Evolutionary conservation across 1,140 invertebrate species (phyloP).

Genomic region (Melitaea cinxia): DNA sequence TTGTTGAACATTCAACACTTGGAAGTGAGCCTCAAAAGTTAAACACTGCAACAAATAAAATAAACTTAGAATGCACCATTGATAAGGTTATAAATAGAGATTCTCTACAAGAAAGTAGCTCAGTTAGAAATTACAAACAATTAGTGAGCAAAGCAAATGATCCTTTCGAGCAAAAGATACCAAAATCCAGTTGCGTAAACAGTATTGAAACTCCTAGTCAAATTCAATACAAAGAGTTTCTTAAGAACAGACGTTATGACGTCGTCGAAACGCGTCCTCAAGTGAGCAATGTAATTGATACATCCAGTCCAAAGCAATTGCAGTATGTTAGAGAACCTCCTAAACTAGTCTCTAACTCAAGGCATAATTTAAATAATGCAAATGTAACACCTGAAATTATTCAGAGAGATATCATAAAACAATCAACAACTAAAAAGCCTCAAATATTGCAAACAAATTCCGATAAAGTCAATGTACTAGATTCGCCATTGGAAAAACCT

Average conservation of each 20-base stretch:
- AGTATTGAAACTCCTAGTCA: slow-evolving; percentile 21
- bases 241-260: slow-evolving; percentile 5
- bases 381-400: not conserved
- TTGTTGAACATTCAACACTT: not conserved
- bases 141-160: not conserved
- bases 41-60: not conserved
- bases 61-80: not conserved
- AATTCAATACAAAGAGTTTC: slow-evolving; percentile 34
- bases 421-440: not conserved
- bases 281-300: slow-evolving; percentile 14
- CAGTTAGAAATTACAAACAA: not conserved
- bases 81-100: slow-evolving; percentile 5
- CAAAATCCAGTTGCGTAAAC: not conserved
- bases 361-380: not conserved
- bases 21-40: not conserved
- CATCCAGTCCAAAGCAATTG: slow-evolving; percentile 45
- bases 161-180: not conserved
- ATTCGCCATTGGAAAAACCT: not conserved
- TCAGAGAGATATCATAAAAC: not conserved
- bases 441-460: not conserved
- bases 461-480: not conserved
- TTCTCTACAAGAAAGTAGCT: not conserved
- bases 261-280: slow-evolving; percentile 2
- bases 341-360: slow-evolving; percentile 2
- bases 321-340: slow-evolving; percentile 30